phyloP scores from a whole-genome alignment of 2,113 vertebrate species.

The Salminus brasiliensis region DNA sequence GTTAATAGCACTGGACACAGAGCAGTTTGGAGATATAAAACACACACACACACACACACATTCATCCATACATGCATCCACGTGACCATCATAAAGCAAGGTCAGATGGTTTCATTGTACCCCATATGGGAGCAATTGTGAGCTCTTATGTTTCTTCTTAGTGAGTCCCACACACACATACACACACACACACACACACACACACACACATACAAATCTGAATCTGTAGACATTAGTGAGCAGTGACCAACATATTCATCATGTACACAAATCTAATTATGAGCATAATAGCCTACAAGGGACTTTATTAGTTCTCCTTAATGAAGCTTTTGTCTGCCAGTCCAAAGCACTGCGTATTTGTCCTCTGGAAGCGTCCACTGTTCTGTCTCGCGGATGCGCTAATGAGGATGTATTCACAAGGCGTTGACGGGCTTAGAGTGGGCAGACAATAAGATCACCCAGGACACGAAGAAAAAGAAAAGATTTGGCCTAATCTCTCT shows the following conservation, averaged over 20 bases:
- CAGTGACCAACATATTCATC: constrained; percentile 43
- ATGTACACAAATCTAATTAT: constrained; percentile 53
- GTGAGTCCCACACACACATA: constrained; percentile 4
- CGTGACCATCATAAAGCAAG: constrained; percentile 8
- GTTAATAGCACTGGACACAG: constrained; percentile 51
- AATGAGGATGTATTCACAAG: constrained; percentile 41
- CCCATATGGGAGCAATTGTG: not conserved
- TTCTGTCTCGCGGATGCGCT: constrained; percentile 29
- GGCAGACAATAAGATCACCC: not conserved
- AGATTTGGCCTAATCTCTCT: constrained; percentile 31
- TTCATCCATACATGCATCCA: constrained; percentile 19
- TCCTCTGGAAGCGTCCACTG: constrained; percentile 21
- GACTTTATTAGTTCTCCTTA: constrained; percentile 47
- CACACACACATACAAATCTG: constrained; percentile 26
- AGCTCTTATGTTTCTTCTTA: not conserved
- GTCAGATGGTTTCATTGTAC: not conserved
- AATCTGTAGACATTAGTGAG: constrained; percentile 19
- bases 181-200: constrained; percentile 12
- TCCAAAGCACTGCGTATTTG: constrained; percentile 29
- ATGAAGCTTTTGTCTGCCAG: constrained; percentile 47
- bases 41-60: constrained; percentile 30
- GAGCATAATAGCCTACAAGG: constrained; percentile 43
- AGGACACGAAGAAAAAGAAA: constrained; percentile 7
- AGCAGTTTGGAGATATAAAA: constrained; percentile 7
- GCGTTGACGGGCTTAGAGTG: not conserved